Evolutionary conservation across 2,797 vertebrate genomes (phyloP).

Genomic region (Pyrocephalus nanus): DNA sequence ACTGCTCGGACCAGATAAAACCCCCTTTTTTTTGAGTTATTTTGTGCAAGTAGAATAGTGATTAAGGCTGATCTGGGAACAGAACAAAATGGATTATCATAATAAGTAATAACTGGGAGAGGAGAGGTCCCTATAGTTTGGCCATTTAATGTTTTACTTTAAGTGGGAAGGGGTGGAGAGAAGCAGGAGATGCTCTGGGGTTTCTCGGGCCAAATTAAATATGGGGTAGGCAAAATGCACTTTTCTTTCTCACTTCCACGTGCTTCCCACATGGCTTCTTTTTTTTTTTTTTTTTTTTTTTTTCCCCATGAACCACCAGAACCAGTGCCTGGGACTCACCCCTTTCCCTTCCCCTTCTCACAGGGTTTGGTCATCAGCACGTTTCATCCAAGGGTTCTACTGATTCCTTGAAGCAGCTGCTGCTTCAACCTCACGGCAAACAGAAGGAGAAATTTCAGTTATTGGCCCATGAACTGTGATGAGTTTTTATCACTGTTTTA

Average conservation of each 20-base stretch:
- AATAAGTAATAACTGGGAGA: not conserved
- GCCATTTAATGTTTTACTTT: not conserved
- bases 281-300: too few species aligned
- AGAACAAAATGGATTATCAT: constrained; percentile 18
- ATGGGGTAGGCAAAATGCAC: not conserved
- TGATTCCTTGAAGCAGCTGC: not conserved
- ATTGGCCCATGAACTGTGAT: not conserved
- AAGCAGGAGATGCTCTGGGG: not conserved
- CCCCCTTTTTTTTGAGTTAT: not conserved
- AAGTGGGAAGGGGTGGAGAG: not conserved
- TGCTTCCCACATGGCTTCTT: not conserved
- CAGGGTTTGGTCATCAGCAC: not conserved
- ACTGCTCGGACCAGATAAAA: not conserved
- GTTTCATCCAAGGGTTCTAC: not conserved
- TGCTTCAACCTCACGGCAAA: not conserved
- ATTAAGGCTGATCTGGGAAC: constrained; percentile 2
- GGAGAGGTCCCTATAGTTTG: not conserved
- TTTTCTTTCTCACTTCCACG: not conserved
- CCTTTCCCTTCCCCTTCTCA: not conserved
- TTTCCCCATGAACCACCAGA: not conserved
- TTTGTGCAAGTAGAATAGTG: not conserved
- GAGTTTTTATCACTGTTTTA: not conserved
- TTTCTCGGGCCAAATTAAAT: not conserved
- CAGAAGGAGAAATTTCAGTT: not conserved
- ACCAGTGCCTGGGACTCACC: not conserved